These are phyloP conservation scores for Dromius quadrimaculatus DNA, from an alignment of 2,888 invertebrate genomes.

Conservation along the genomic window DNA sequence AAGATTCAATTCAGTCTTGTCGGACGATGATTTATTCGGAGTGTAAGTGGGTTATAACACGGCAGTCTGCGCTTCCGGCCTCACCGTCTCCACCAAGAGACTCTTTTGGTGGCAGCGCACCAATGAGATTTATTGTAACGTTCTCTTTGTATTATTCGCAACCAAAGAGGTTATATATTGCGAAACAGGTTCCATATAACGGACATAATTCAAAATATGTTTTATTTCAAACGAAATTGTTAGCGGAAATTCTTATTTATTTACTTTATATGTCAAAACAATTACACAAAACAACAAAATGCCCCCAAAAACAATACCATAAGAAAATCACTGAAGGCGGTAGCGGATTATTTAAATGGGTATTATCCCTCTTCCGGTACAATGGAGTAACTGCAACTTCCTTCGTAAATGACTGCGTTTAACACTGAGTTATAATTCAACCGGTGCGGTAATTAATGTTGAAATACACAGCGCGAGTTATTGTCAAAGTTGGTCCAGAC, in stretches of 20 bases:
- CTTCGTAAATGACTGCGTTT: no score
- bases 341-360: no score
- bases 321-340: no score
- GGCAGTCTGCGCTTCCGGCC: slow-evolving; percentile 24
- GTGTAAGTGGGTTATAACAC: slow-evolving; percentile 50
- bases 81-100: background rate
- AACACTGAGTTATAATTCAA: no score
- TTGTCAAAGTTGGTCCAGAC: no score
- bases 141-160: slow-evolving; percentile 42
- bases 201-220: slow-evolving; percentile 35
- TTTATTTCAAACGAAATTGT: background rate
- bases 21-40: slow-evolving; percentile 49
- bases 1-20: slow-evolving; percentile 52
- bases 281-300: no score
- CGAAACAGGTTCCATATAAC: slow-evolving; percentile 18
- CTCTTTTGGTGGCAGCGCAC: background rate
- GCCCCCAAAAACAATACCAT: no score
- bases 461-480: no score
- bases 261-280: no score
- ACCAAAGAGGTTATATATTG: slow-evolving; percentile 17
- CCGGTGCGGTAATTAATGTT: no score
- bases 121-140: slow-evolving; percentile 38
- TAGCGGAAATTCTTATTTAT: background rate
- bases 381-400: no score
- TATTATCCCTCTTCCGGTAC: no score